A percentile compares a stretch with the other conserved stretches of the same genome.
phyloP scores from a whole-genome alignment of 2,797 vertebrate genomes.

The Chanos chanos region DNA sequence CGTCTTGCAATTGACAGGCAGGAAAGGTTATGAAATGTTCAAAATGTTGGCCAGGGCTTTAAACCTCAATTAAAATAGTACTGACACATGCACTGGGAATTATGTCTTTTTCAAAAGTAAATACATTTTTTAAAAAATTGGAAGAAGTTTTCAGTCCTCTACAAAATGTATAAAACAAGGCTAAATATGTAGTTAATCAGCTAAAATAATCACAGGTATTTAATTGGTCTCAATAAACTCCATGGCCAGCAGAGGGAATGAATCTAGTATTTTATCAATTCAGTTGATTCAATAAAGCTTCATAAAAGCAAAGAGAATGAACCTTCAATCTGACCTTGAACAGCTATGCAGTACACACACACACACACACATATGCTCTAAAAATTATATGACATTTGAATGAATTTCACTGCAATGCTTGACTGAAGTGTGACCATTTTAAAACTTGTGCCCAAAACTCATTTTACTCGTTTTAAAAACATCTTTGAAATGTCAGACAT shows the following conservation, averaged over 20 bases:
- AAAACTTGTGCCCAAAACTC: slow-evolving; percentile 39
- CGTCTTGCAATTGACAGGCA: slow-evolving; percentile 3
- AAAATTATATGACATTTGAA: slow-evolving; percentile 26
- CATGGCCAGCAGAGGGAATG: slow-evolving; percentile 4
- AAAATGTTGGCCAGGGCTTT: slow-evolving; percentile 11
- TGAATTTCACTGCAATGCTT: slow-evolving; percentile 42
- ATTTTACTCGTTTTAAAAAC: slow-evolving; percentile 43
- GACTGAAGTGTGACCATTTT: slow-evolving; percentile 39
- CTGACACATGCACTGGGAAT: not conserved
- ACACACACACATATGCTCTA: too few relatives aligned
- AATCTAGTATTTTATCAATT: slow-evolving; percentile 1
- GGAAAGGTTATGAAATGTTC: slow-evolving; percentile 9
- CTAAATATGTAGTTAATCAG: too few relatives aligned
- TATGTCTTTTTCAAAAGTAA: too few relatives aligned
- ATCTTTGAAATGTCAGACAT: slow-evolving; percentile 36
- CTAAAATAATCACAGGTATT: not conserved
- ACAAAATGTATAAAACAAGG: not conserved
- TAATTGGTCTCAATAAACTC: not conserved
- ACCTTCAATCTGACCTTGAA: slow-evolving; percentile 45
- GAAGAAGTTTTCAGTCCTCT: slow-evolving; percentile 5
- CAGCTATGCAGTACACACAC: slow-evolving; percentile 25
- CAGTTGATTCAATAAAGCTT: slow-evolving; percentile 26
- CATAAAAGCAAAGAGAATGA: slow-evolving; percentile 30
- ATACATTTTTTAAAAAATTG: not conserved
- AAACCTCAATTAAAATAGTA: slow-evolving; percentile 29